A percentile compares a stretch with the other conserved stretches of the same genome.
Conservation (phyloP, 1,140 invertebrate genomes). For the Theocolax elegans region DNA sequence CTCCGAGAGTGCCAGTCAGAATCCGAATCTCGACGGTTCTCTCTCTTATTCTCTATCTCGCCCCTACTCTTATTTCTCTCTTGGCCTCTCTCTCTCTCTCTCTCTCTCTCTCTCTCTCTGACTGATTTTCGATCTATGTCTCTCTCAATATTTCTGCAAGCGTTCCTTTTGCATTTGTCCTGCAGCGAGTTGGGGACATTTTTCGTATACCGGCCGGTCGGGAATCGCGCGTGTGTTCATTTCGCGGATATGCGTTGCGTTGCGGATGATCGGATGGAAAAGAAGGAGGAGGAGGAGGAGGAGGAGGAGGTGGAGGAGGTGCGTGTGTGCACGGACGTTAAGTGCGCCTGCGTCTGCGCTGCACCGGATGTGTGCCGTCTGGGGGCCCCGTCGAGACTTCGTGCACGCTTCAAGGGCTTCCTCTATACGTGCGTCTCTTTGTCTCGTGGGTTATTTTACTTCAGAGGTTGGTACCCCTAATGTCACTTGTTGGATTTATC, state of each 20-base stretch:
- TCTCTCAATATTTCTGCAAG: too few relatives aligned
- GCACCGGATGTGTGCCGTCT: background rate
- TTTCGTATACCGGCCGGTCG: background rate
- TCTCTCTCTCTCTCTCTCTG: too few relatives aligned
- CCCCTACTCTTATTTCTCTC: background rate
- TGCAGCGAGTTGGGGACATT: background rate
- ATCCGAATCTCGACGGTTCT: background rate
- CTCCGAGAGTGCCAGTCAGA: background rate
- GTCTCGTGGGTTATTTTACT: background rate
- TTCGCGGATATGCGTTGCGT: background rate
- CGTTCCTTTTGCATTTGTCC: background rate
- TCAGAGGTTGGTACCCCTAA: conserved; percentile 13
- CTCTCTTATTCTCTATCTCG: background rate
- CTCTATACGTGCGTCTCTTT: background rate
- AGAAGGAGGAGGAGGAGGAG: conserved; percentile 33
- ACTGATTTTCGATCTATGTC: too few relatives aligned
- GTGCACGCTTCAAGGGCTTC: background rate
- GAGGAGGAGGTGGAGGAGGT: conserved; percentile 25
- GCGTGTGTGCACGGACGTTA: conserved; percentile 21
- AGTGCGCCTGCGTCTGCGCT: conserved; percentile 42
- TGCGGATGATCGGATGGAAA: conserved; percentile 12
- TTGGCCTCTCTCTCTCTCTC: too few relatives aligned
- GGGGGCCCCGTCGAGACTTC: background rate
- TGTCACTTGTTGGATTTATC: background rate
- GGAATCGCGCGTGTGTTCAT: conserved; percentile 1